Base-by-base conservation (phyloP, 2,888 invertebrate genomes). In the Ligdia adustata region DNA sequence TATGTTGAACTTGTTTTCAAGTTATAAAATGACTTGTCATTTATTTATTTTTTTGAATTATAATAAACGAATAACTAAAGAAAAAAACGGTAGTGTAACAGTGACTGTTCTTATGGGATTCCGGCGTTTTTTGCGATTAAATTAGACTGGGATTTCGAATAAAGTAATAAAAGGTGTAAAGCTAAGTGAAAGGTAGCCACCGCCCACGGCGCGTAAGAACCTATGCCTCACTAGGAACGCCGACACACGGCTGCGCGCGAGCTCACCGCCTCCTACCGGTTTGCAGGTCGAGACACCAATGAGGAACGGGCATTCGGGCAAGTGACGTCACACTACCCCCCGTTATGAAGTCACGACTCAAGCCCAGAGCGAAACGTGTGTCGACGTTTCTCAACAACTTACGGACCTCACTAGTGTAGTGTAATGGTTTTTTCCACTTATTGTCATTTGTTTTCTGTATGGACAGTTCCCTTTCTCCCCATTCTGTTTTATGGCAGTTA, bases 391-490 rank as follows among this genome's bases (percentile, higher is more conserved):
- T 82, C 81, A 77, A 75, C 82, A 81, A 81, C 79, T 72, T 67
- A 80, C 86, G 87, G 88, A 87, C 89, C 89, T 88, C 88, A 88
- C 77, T 87, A 86, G 84, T 78, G 77, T 87, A 87, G 83, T 82
- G 80, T 82, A 79, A 75, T 40, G 55, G 62, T 66, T 70, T 71
- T 63, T 53, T 53, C 13, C 59, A 62, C 40, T 53, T 52, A 59
- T 55, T 35, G 31, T 32, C 32, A 35, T 48, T 40, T 46, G 27
- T 28, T 42, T 33, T 26, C 5, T 42, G 15, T 12, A 13, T 42
- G 49, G 39, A 37, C 37, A 33, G 28, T 46, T 24, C 3, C 22
- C 12, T 9, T 9, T 27, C 48, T 39, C 48, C 28, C 28, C 24
- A 18, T 37, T 41, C 41, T 47, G 26, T 49, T 9, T 33, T 26